Percentiles rank a stretch among this genome's conserved stretches.
phyloP scores from a whole-genome alignment of 2,797 vertebrate genomes.

The Sebastes goodei region DNA sequence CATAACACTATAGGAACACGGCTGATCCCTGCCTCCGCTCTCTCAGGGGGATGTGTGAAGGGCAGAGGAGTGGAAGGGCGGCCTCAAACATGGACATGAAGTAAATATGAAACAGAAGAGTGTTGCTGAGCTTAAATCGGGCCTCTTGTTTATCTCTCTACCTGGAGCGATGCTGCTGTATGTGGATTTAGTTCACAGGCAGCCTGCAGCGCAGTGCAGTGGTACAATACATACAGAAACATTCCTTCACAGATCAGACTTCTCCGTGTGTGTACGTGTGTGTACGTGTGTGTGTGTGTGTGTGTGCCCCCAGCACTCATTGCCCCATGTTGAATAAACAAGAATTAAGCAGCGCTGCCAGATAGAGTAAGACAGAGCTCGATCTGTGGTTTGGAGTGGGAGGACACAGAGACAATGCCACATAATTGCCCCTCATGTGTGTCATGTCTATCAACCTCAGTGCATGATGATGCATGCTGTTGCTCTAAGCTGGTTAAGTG shows the following conservation, averaged over 20 bases:
- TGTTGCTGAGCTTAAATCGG: neutral
- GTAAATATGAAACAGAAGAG: neutral
- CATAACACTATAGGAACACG: neutral
- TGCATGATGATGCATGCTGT: conserved; percentile 18
- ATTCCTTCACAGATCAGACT: neutral
- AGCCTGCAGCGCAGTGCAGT: neutral
- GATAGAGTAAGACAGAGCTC: conserved; percentile 20
- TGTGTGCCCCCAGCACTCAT: neutral
- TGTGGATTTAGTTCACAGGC: neutral
- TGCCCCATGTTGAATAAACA: conserved; percentile 19
- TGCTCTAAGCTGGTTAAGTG: conserved; percentile 16
- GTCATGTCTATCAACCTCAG: conserved; percentile 8
- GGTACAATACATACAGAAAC: neutral
- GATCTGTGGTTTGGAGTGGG: conserved; percentile 18
- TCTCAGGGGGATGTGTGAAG: conserved; percentile 43
- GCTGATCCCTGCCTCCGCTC: neutral
- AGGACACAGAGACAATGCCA: conserved; percentile 26
- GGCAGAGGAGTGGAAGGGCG: conserved; percentile 23
- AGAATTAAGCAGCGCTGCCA: conserved; percentile 14
- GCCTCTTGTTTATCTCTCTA: neutral
- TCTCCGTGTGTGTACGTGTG: neutral
- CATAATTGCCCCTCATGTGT: conserved; percentile 27
- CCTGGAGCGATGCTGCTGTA: neutral
- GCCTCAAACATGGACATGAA: neutral
- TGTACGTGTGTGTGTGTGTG: neutral